phyloP scores from a whole-genome alignment of 2,113 vertebrate species.

The Stegostoma tigrinum region DNA sequence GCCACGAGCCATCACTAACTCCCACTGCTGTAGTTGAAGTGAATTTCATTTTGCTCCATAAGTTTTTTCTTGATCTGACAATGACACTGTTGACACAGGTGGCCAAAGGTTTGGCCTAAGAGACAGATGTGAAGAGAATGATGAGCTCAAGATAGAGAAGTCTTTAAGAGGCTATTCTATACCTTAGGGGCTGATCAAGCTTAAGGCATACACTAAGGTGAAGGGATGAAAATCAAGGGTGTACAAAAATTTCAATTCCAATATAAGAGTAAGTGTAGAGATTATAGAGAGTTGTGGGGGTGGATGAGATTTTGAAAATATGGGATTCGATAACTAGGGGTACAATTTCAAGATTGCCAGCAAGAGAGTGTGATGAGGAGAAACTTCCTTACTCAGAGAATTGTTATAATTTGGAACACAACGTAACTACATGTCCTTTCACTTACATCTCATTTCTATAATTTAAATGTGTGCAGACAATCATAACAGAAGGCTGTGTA shows the following conservation, averaged over 20 bases:
- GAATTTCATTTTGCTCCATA: too few relatives aligned
- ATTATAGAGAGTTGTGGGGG: too few relatives aligned
- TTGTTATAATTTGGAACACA: too few relatives aligned
- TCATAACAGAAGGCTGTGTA: not conserved
- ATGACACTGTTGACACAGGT: not conserved
- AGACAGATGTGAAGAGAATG: not conserved
- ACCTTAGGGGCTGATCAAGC: not conserved
- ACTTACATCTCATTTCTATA: not conserved
- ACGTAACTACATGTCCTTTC: not conserved
- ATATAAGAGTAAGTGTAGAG: too few relatives aligned
- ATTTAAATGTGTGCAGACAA: not conserved
- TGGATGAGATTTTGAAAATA: not conserved
- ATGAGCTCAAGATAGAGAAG: not conserved
- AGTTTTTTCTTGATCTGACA: too few relatives aligned
- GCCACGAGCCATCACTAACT: too few relatives aligned
- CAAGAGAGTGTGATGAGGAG: too few relatives aligned
- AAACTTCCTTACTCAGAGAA: too few relatives aligned
- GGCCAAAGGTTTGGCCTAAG: not conserved
- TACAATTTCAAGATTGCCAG: too few relatives aligned
- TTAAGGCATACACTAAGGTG: not conserved
- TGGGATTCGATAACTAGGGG: too few relatives aligned
- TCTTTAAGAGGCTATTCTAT: not conserved
- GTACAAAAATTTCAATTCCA: not conserved
- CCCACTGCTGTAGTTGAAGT: too few relatives aligned
- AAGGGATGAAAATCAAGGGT: not conserved